Base-by-base conservation (phyloP, 2,113 vertebrate genomes). In the Mormyrus lacerda region DNA sequence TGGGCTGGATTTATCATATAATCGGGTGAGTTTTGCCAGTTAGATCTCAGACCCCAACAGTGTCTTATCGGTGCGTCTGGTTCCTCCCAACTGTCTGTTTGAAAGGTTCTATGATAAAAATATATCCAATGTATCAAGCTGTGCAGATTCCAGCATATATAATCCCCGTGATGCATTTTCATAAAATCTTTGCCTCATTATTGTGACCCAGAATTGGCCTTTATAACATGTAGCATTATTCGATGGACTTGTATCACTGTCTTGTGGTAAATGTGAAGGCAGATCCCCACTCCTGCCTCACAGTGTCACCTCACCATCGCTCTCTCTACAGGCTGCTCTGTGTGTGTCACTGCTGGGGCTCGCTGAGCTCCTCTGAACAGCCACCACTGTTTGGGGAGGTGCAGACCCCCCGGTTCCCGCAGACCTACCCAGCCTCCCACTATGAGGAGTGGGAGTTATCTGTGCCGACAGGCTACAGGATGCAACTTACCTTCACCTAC, bases 401-500 rank as follows among this genome's bases (percentile, higher is more conserved):
- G 93, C 95, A 92, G 21, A 97, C 97, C 15, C 97, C 98, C 0
- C 45, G 89, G 87, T 98, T 96, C 89, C 97, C 98, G 8, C 94
- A 96, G 90, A 92, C 97, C 0, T 99, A 99, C 92, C 95, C 97
- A 61, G 94, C 95, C 48, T 92, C 95, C 92, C 93, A 95, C 87
- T 91, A 91, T 85, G 91, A 93, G 61, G 94, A 90, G 90, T 98
- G 97, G 93, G 92, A 97, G 88, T 94, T 99, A 84, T 91, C 45
- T 0, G 96, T 98, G 17, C 96, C 97, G 0, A 69, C 91, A 4
- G 98, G 98, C n/a, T 97, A 95, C 90, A 93, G 91, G 82, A 95
- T 99, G 89, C 96, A 95, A 90, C 95, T 99, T 21, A 94, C 94
- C 88, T 98, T 99, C 95, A 93, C 93, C 79, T 95, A 96, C 84